These are phyloP conservation scores for Condylura cristata DNA, from an alignment of 2,113 vertebrate species.

Conservation along the genomic window DNA sequence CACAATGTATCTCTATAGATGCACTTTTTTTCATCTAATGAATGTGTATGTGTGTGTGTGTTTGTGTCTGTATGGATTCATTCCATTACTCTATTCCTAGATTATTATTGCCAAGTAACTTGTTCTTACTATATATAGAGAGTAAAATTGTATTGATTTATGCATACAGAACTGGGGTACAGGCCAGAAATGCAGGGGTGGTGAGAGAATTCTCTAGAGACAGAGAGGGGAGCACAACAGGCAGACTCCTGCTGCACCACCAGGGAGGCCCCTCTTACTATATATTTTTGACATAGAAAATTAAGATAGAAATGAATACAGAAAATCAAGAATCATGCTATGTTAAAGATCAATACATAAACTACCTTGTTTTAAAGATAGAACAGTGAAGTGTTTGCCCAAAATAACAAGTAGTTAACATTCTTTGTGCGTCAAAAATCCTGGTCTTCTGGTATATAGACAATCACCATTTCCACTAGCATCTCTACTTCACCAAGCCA, in stretches of 20 bases:
- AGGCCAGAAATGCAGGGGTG: too few species aligned
- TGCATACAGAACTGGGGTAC: too few species aligned
- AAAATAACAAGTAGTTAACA: neutral
- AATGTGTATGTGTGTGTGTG: too few species aligned
- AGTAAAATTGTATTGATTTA: too few species aligned
- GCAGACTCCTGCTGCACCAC: too few species aligned
- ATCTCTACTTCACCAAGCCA: fast-evolving
- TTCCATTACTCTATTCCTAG: neutral
- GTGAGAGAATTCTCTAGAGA: too few species aligned
- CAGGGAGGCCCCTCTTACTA: too few species aligned
- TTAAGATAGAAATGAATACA: neutral
- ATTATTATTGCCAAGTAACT: neutral
- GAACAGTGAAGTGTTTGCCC: neutral
- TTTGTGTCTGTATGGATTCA: too few species aligned
- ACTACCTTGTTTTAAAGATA: neutral
- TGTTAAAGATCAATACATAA: neutral
- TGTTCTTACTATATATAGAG: neutral
- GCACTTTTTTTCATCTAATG: too few species aligned
- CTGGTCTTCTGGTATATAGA: neutral
- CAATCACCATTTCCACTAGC: neutral
- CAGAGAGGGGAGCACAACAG: too few species aligned
- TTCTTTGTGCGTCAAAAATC: neutral
- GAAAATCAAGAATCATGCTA: neutral
- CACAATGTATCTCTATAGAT: too few species aligned
- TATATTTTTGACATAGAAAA: neutral